phyloP scores from a whole-genome alignment of 1,140 invertebrate species.

The Potamilus streckersoni region DNA sequence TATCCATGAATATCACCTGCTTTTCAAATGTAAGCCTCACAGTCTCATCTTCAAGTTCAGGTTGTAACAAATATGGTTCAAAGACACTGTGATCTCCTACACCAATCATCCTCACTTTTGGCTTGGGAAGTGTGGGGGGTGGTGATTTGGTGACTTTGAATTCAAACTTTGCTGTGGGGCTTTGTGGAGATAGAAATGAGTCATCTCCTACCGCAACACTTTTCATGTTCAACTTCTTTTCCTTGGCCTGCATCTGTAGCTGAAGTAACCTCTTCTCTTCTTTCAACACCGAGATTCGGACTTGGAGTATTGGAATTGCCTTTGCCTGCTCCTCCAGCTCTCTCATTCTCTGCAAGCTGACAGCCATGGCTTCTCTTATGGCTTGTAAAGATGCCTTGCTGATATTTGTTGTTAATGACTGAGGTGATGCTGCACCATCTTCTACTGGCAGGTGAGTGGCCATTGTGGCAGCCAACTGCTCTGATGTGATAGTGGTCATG shows the following conservation, averaged over 20 bases:
- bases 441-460: constrained; percentile 52
- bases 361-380: constrained; percentile 79
- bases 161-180: constrained; percentile 11
- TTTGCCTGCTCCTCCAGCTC: constrained; percentile 89
- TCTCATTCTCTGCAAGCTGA: constrained; percentile 80
- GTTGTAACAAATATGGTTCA: constrained; percentile 55
- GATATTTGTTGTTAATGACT: constrained; percentile 46
- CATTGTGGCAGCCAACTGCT: constrained; percentile 56
- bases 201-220: constrained; percentile 64
- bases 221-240: constrained; percentile 45
- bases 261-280: constrained; percentile 80
- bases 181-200: constrained; percentile 33
- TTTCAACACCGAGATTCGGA: constrained; percentile 77
- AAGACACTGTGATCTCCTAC: constrained; percentile 60
- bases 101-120: constrained; percentile 42
- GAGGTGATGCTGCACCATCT: constrained; percentile 39
- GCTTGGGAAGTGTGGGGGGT: constrained; percentile 51
- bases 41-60: constrained; percentile 48
- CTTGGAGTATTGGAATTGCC: constrained; percentile 84
- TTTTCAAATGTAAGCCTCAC: constrained; percentile 37
- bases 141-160: constrained; percentile 32
- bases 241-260: constrained; percentile 70
- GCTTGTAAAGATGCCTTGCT: constrained; percentile 47
- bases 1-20: constrained; percentile 43
- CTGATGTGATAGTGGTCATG: constrained; percentile 49